Conservation (phyloP, 2,113 vertebrate genomes). For the Hyla sarda region DNA sequence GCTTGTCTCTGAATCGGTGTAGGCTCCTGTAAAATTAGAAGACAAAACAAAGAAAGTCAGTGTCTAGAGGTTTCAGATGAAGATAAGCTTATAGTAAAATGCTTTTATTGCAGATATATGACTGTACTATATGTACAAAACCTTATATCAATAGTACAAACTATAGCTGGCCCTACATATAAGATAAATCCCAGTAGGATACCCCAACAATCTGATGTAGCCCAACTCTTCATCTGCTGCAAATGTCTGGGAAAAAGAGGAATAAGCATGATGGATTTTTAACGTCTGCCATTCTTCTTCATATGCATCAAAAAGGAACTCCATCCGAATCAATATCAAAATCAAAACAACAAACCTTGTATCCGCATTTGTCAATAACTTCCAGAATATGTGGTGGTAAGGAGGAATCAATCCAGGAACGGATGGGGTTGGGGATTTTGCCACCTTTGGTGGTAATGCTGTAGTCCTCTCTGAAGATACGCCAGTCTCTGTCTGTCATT, state of each 20-base stretch:
- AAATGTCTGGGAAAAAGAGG: not conserved
- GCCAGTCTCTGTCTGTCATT: slow-evolving; percentile 98
- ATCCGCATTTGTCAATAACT: slow-evolving; percentile 97
- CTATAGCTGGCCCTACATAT: not conserved
- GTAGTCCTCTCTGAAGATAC: slow-evolving; percentile 96
- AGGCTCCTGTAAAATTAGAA: slow-evolving; percentile 79
- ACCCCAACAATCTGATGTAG: not conserved
- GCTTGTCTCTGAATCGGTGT: slow-evolving; percentile 98
- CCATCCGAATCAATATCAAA: not conserved
- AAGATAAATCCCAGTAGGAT: not conserved
- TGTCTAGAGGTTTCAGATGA: not conserved
- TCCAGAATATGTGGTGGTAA: slow-evolving; percentile 94
- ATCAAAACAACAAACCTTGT: slow-evolving; percentile 82
- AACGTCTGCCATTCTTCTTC: not conserved
- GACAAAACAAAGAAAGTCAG: not conserved
- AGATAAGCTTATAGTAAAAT: not conserved
- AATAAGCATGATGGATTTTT: not conserved
- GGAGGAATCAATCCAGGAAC: slow-evolving; percentile 96
- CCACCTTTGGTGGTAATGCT: slow-evolving; percentile 99
- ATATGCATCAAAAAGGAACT: not conserved
- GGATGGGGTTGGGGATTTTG: slow-evolving; percentile 97
- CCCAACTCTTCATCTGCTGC: not conserved
- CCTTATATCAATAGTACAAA: not conserved
- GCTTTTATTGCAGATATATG: not conserved
- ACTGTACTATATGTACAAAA: not conserved